phyloP scores from a whole-genome alignment of 2,113 vertebrate genomes.

The Lonchura striata region DNA sequence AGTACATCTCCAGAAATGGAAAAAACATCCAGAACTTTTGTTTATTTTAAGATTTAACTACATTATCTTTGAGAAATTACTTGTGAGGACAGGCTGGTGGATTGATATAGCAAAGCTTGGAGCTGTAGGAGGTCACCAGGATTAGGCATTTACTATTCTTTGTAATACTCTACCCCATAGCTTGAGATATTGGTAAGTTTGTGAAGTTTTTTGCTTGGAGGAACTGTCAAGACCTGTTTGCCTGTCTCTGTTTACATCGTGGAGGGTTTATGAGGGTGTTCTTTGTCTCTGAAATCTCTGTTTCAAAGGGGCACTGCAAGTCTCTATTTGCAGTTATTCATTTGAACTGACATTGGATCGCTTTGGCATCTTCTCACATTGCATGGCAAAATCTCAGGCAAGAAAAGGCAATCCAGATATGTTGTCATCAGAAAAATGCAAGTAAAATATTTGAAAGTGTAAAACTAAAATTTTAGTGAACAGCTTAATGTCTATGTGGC shows the following conservation, averaged over 20 bases:
- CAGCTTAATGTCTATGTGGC: background rate
- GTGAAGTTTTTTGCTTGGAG: background rate
- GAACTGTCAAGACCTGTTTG: background rate
- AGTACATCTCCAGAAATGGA: background rate
- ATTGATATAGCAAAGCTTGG: background rate
- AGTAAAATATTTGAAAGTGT: background rate
- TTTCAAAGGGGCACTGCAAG: background rate
- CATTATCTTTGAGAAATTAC: background rate
- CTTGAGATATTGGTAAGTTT: background rate
- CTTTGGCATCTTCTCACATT: background rate
- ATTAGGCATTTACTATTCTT: background rate
- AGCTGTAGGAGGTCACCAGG: background rate
- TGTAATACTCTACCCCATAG: accelerated
- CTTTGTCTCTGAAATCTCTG: background rate
- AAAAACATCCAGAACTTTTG: background rate
- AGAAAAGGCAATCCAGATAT: background rate
- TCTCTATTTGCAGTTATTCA: background rate
- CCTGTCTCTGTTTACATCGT: background rate
- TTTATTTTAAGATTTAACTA: background rate
- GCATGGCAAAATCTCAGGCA: background rate
- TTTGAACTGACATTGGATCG: background rate
- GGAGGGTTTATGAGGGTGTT: background rate
- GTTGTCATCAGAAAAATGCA: background rate
- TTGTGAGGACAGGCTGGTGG: background rate
- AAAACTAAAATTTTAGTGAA: background rate